Evolutionary conservation across 2,113 vertebrate species (phyloP), one percentile per base, ranked within the genome.

Genomic region (Lipophrys pholis): DNA sequence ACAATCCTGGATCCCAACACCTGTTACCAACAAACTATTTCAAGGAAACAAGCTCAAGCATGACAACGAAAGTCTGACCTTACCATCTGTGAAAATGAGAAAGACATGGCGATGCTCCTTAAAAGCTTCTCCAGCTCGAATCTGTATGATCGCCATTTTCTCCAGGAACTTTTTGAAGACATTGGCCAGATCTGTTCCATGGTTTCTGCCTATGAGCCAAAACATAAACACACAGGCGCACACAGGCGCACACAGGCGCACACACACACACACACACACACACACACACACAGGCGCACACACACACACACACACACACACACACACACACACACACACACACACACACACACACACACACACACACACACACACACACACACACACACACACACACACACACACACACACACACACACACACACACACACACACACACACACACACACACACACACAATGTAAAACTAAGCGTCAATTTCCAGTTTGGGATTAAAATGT

Each of bases 41-140:
- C 21, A 30, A 30, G 21, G 21, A 30, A 30, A 30, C 21, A 30
- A 30, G 21, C 21, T 4, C 4, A 30, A 30, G 2, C 21, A 30
- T 30, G 21, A 30, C 21, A 30, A 30, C 21, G 21, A 30, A 30
- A 4, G 21, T 30, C 21, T 30, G 21, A 30, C 21, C 46, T 80
- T 93, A 94, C 94, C 94, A n/a, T 95, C 93, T 51, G 92, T 91
- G 62, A 95, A 94, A 67, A 93, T 1, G 15, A 95, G 90, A 30
- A 94, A 0, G 17, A 86, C 88, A 2, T 95, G 92, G 3, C 67
- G 86, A 54, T 87, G 88, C 6, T 90, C 53, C 14, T 70, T 42
- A 68, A 94, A 94, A 0, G 0, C 1, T 0, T 12, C 6, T 54
- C 36, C 11, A 39, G 17, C 45, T 17, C 0, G 65, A 10, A 0